Conservation (phyloP, 92 coral and sea anemone species). For the Pocillopora grandis region DNA sequence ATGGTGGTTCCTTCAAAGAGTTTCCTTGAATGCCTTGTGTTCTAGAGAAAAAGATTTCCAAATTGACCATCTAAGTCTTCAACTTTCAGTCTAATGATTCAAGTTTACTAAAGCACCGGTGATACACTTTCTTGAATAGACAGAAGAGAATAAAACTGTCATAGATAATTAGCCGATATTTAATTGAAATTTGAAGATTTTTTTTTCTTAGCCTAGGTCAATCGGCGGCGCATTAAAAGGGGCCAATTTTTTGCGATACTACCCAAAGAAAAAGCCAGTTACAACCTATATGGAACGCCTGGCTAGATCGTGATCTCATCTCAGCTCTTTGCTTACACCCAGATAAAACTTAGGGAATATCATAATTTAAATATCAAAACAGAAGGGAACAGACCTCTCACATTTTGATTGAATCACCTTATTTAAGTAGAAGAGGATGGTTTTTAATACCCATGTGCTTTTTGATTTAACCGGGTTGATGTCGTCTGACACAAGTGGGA, state of each 20-base stretch:
- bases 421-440: background rate
- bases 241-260: background rate
- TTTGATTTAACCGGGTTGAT: background rate
- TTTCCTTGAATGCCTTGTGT: background rate
- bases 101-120: background rate
- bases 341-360: background rate
- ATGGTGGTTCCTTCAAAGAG: background rate
- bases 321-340: background rate
- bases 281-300: background rate
- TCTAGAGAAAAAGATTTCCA: background rate
- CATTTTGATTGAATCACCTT: background rate
- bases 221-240: background rate
- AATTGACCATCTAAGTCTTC: background rate
- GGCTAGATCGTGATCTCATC: background rate
- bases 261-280: background rate
- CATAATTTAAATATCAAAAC: background rate
- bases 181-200: background rate
- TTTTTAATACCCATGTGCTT: background rate
- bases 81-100: background rate
- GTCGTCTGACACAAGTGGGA: background rate
- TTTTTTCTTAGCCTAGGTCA: background rate
- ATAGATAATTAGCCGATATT: background rate
- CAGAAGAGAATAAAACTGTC: constrained; percentile 9
- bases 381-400: background rate
- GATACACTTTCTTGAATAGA: background rate